Base-by-base conservation (phyloP, 2,888 invertebrate species). In the Mylabris sibirica region DNA sequence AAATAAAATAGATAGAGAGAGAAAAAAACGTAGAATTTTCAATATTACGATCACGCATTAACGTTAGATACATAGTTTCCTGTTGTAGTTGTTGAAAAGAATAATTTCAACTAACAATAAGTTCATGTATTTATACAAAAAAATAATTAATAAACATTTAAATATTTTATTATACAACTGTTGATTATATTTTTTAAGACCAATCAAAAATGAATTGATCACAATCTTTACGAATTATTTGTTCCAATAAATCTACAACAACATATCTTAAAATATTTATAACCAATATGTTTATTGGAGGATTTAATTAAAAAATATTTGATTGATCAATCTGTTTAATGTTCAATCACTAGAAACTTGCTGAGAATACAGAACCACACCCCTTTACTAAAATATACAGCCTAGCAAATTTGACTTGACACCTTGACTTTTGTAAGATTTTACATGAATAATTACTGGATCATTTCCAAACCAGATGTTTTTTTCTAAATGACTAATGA, bases 41-140 rank as follows among this genome's bases (percentile, higher is more conserved):
- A 26, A 26, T 26, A 57, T 57, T 57, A 26, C 57, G 26, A 57
- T 57, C 57, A 57, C 57, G 57, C 24, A n/a, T n/a, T n/a, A n/a
- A n/a, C n/a, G n/a, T 26, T 14, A 26, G 57, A 57, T n/a, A n/a
- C n/a, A n/a, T 57, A 14, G 22, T 57, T 57, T 57, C 57, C 57
- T 57, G 57, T 57, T 44, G 44, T 44, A 11, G 35, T 41, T 44
- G 49, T 57, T 24, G 53, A 53, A n/a, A 57, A 5, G n/a, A 14
- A 26, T 14, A 57, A 57, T 4, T 6, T 26, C 14, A 30, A 30
- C 30, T 30, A 30, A 30, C 8, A 30, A 6, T 8, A 8, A 30
- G 3, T 30, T n/a, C n/a, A n/a, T 20, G 20, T 49, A 20, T 20
- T 9, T 24, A 57, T 57, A 14, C 14, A 26, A 14, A 24, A n/a